Evolutionary conservation across 30 jellyfish, hydroid and myxozoan species (phyloP), one percentile per base, ranked within the genome.

Genomic region (Aurelia sp.): DNA sequence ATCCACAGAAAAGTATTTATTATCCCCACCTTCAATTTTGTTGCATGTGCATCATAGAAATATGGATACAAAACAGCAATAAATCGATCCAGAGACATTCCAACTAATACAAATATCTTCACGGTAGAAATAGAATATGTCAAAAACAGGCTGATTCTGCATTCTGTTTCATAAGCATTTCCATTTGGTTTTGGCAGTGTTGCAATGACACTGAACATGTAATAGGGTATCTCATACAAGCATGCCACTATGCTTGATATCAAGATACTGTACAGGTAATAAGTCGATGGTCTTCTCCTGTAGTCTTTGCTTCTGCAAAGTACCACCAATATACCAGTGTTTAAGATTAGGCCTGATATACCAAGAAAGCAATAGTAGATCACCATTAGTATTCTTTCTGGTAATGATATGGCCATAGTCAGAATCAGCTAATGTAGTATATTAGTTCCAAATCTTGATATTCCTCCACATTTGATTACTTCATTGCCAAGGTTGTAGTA

Each of bases 61-160:
- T 44, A 81, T 10, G 91, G 91, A 41, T 21, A 69, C 7, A 72
- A 17, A 4, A 81, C 77, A n/a, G 91, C 91, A 4, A 53, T 66
- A 16, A 18, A 81, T 21, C 91, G 58, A 35, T 81, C 91, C 0
- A 81, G 3, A 8, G 91, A 81, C 76, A 81, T 23, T 1, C 84
- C 91, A 0, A 75, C 60, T 8, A 81, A 50, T 0, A 81, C 21
- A 71, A 20, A 68, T 62, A 81, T 81, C 57, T 81, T 81, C 55
- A 68, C 33, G 11, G 76, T 68, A 4, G 84, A 66, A 44, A 67
- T 48, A 4, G 76, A 16, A 27, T 81, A 81, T 22, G 60, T 51
- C 0, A 66, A 30, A 64, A 81, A 81, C 17, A 81, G 6, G 35
- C 84, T 68, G 17, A 70, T 57, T 47, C 70, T 51, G 53, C 91